Percentiles rank a stretch among this genome's conserved stretches.
phyloP scores from a whole-genome alignment of 2,113 vertebrate species.

The Ia io region DNA sequence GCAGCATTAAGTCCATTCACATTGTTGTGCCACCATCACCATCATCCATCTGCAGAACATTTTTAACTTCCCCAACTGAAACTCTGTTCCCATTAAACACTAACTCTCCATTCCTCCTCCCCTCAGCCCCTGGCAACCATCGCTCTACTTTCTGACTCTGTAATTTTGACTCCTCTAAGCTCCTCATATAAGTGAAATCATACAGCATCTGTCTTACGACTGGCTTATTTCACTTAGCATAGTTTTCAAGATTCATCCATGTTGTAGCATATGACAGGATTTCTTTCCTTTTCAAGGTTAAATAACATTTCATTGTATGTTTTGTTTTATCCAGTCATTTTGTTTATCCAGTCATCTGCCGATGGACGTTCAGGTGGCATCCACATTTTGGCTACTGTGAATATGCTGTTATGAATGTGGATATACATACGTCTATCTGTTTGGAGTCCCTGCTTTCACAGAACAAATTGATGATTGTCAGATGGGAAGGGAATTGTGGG shows the following conservation, averaged over 20 bases:
- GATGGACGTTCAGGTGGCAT: background rate
- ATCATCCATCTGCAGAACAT: no score
- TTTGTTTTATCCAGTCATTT: background rate
- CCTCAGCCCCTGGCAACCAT: background rate
- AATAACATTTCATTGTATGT: background rate
- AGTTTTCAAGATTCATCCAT: background rate
- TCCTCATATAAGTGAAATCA: background rate
- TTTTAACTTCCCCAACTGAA: background rate
- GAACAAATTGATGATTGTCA: background rate
- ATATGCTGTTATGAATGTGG: background rate
- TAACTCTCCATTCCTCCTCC: background rate
- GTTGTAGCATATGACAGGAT: background rate
- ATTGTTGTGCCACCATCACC: background rate
- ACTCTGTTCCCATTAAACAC: background rate
- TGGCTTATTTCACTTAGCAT: background rate
- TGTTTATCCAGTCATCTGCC: background rate
- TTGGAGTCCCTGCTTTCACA: background rate
- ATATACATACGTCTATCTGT: background rate
- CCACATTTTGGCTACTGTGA: background rate
- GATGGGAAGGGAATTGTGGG: background rate
- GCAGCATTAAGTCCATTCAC: background rate
- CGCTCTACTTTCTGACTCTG: background rate
- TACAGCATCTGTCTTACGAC: background rate
- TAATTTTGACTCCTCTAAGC: background rate
- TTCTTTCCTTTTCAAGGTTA: background rate